These are phyloP conservation scores for Pristionchus fissidentatus DNA, from an alignment of 2,888 invertebrate species.

Conservation along the genomic window DNA sequence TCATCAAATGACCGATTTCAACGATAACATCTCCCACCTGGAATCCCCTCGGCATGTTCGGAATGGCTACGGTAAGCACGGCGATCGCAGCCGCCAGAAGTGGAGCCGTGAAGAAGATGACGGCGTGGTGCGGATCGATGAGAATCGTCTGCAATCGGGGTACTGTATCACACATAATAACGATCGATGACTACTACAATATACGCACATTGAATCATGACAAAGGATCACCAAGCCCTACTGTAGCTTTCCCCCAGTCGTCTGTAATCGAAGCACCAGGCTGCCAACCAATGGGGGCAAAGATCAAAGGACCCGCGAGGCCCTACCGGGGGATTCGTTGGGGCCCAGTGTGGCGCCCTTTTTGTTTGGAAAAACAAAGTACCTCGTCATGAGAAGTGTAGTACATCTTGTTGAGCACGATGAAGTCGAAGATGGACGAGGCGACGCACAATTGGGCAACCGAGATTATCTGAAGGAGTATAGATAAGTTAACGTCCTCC, in stretches of 20 bases:
- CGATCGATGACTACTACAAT: background rate
- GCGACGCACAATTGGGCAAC: slow-evolving; percentile 44
- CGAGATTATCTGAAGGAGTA: slow-evolving; percentile 38
- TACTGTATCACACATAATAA: background rate
- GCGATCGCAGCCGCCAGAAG: slow-evolving; percentile 36
- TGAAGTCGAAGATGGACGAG: slow-evolving; percentile 49
- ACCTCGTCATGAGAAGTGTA: slow-evolving; percentile 48
- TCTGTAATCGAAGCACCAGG: no score
- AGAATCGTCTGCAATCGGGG: slow-evolving; percentile 20
- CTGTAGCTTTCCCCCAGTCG: no score
- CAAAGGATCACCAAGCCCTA: no score
- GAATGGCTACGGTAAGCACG: slow-evolving; percentile 30
- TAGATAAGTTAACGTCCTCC: background rate
- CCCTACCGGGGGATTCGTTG: no score
- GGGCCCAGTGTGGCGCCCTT: no score
- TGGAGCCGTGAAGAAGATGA: slow-evolving; percentile 43
- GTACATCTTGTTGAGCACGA: slow-evolving; percentile 48
- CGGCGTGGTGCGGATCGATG: slow-evolving; percentile 27
- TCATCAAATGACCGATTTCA: background rate
- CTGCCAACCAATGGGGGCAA: no score
- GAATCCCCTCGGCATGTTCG: slow-evolving; percentile 9
- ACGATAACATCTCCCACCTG: background rate
- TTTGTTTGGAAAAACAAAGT: background rate
- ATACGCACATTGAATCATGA: background rate
- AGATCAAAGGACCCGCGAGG: no score